These are phyloP conservation scores for Sus scrofa DNA, from an alignment of 2,113 vertebrate species.

Conservation along the genomic window DNA sequence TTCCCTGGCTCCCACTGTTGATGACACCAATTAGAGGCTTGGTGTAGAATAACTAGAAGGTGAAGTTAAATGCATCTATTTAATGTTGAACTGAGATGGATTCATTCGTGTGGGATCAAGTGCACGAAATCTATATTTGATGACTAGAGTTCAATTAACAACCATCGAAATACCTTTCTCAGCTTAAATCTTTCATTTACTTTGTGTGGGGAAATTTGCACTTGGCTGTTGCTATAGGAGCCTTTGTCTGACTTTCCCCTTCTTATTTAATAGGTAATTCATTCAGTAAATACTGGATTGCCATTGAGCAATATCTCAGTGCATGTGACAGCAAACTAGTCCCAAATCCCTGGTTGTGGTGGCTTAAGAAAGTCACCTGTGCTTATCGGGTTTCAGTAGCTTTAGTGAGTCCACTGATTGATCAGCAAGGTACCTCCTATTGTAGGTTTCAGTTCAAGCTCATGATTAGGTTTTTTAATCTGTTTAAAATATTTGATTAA, in stretches of 20 bases:
- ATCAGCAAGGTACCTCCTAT: not conserved
- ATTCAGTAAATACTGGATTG: slow-evolving; percentile 10
- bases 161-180: not conserved
- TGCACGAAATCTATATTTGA: slow-evolving; percentile 58
- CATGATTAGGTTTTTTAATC: not conserved
- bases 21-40: not conserved
- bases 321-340: not conserved
- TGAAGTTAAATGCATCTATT: slow-evolving; percentile 6
- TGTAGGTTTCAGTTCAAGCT: not conserved
- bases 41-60: not conserved
- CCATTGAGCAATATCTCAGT: not conserved
- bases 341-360: not conserved
- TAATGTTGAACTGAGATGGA: not conserved
- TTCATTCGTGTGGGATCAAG: slow-evolving; percentile 18
- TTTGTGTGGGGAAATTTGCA: not conserved
- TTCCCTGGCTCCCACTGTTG: not conserved
- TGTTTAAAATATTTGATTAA: not conserved
- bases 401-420: not conserved
- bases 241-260: not conserved
- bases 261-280: not conserved
- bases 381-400: not conserved
- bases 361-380: not conserved
- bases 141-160: slow-evolving; percentile 13
- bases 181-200: slow-evolving; percentile 22
- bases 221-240: not conserved